Base-by-base conservation (phyloP, 2,797 vertebrate genomes). In the Aplochiton taeniatus region DNA sequence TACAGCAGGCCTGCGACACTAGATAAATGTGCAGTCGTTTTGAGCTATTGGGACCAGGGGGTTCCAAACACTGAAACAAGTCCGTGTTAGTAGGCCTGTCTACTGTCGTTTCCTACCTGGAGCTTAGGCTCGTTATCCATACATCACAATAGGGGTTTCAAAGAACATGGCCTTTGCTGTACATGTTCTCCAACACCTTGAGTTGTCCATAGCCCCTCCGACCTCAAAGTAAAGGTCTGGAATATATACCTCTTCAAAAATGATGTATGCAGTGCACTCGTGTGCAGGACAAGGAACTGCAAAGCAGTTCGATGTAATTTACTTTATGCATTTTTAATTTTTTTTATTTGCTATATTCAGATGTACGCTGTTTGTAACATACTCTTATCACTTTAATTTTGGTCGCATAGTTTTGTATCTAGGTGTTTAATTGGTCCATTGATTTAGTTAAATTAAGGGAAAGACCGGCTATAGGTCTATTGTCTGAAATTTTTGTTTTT, bases 361-460 rank as follows among this genome's bases (percentile, higher is more conserved):
- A 12, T 54, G 42, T 54, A 9, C 65, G 10, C 43, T 9, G 19
- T 69, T 2, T 11, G 17, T 63, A 45, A 43, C 19, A 54, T 20
- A 53, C 20, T 62, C 17, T 58, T 56, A 66, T 73, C 31, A 18
- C 11, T 52, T 64, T 59, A 20, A 57, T 43, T 56, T 47, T 49
- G 41, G 41, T 16, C 19, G 4, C 8, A 70, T 42, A 43, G 51
- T 69, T 44, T 61, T 77, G 67, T 73, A 48, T 19, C 48, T 58
- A 45, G 20, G 46, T 70, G 68, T 73, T 17, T 49, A 61, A 65
- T 19, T 1, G 42, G 66, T 68, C 73, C 42, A 41, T 68, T 61
- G 61, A 56, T 56, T 73, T 16, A 17, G 71, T 68, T 72, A 58
- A 58, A 44, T 41, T 79, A 87, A 78, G 74, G 75, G 77, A 85